phyloP scores from a whole-genome alignment of 1,140 invertebrate species.

The Zaprionus ornatus region DNA sequence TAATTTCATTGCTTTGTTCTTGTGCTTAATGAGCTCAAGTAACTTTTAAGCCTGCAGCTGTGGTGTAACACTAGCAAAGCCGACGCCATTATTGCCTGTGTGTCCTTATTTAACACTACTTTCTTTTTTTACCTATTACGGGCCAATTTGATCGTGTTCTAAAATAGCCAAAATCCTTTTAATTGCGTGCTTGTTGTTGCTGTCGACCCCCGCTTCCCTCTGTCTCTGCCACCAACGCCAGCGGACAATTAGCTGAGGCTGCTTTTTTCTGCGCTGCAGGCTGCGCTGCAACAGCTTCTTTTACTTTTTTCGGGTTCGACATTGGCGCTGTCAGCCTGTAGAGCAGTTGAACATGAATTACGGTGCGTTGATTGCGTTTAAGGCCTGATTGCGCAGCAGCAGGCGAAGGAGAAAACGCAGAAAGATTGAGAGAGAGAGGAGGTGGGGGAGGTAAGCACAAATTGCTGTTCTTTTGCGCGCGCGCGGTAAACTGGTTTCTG shows the following conservation, averaged over 20 bases:
- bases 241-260: conserved; percentile 64
- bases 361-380: conserved; percentile 80
- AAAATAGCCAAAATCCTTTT: conserved; percentile 48
- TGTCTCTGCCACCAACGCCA: neutral
- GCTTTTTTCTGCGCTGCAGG: conserved; percentile 5
- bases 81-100: neutral
- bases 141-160: conserved; percentile 10
- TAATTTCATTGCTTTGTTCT: conserved; percentile 39
- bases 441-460: conserved; percentile 46
- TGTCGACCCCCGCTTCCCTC: neutral
- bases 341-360: conserved; percentile 67
- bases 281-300: neutral
- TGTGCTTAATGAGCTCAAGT: neutral
- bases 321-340: conserved; percentile 29
- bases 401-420: conserved; percentile 28
- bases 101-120: neutral
- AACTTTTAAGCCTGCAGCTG: neutral
- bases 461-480: conserved; percentile 64
- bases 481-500: conserved; percentile 63
- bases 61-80: neutral
- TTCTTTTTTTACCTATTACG: neutral
- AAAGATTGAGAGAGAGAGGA: conserved; percentile 18
- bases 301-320: conserved; percentile 22
- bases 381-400: conserved; percentile 63
- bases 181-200: conserved; percentile 72